Percentiles rank a stretch among this genome's conserved stretches.
Evolutionary conservation across 2,888 invertebrate species (phyloP).

Genomic region (Sabatieria punctata): DNA sequence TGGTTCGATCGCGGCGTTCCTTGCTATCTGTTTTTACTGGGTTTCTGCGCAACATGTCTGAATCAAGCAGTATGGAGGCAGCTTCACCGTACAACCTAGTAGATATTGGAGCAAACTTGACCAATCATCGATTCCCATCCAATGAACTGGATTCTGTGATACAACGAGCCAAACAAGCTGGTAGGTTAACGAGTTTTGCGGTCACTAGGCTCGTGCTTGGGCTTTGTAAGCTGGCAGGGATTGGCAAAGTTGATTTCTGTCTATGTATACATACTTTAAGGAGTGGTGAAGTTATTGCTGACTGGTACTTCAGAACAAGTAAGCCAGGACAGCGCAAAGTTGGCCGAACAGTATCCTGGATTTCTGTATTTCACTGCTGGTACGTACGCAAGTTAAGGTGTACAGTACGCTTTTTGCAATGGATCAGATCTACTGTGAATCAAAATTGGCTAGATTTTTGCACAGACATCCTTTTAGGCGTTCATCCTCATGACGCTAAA

Average conservation of each 20-base stretch:
- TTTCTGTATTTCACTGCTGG: constrained; percentile 77
- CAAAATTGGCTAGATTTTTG: no score
- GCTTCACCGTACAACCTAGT: constrained; percentile 58
- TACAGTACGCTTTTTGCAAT: no score
- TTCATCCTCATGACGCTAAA: constrained; percentile 84
- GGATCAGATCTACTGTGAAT: no score
- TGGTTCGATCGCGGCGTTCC: no score
- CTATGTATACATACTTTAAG: constrained; percentile 36
- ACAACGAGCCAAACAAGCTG: constrained; percentile 77
- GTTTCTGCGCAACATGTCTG: no score
- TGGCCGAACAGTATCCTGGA: constrained; percentile 73
- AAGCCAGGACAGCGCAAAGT: constrained; percentile 70
- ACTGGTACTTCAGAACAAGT: constrained; percentile 72
- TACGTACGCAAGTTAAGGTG: constrained; percentile 32
- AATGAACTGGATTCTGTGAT: constrained; percentile 78
- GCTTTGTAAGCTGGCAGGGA: no score
- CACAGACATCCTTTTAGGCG: constrained; percentile 43
- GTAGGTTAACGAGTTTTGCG: constrained; percentile 39
- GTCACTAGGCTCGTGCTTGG: no score
- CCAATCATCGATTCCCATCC: constrained; percentile 67
- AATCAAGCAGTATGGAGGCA: no score
- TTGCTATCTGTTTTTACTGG: no score
- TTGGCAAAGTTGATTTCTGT: neutral
- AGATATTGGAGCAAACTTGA: constrained; percentile 78
- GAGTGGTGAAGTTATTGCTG: constrained; percentile 83